These are phyloP conservation scores for Lamellibrachia luymesi DNA, from an alignment of 1,140 invertebrate genomes.

Conservation along the genomic window DNA sequence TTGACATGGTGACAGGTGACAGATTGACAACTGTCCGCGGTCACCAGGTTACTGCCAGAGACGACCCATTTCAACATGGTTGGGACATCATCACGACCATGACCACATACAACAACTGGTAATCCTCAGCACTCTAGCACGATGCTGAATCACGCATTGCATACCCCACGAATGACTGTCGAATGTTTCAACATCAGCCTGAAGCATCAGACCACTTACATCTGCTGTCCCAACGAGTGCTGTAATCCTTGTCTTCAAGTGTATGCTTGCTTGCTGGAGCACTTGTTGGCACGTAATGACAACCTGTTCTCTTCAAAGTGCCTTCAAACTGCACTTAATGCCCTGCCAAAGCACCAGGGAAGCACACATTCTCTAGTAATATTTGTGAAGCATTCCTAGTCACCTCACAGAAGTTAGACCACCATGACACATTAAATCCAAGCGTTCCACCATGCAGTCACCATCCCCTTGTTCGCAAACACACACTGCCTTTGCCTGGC, in stretches of 20 bases:
- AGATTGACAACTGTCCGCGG: not conserved
- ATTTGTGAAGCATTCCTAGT: not conserved
- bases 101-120: not conserved
- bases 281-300: not conserved
- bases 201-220: not conserved
- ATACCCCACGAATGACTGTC: not conserved
- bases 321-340: not conserved
- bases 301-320: not conserved
- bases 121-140: not conserved
- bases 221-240: not conserved
- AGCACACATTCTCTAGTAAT: not conserved
- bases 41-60: not conserved
- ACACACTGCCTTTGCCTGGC: not conserved
- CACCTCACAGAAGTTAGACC: not conserved
- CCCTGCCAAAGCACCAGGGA: not conserved
- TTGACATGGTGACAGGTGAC: not conserved
- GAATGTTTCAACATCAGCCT: not conserved
- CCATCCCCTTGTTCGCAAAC: not conserved
- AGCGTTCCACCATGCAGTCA: not conserved
- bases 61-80: not conserved
- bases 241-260: not conserved
- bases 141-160: not conserved
- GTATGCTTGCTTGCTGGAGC: too few species aligned
- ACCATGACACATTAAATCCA: not conserved
- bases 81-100: not conserved